Evolutionary conservation across 30 jellyfish, hydroid and myxozoan genomes (phyloP), one percentile per base, ranked within the genome.

Genomic region (Pseudorhiza aurosa): DNA sequence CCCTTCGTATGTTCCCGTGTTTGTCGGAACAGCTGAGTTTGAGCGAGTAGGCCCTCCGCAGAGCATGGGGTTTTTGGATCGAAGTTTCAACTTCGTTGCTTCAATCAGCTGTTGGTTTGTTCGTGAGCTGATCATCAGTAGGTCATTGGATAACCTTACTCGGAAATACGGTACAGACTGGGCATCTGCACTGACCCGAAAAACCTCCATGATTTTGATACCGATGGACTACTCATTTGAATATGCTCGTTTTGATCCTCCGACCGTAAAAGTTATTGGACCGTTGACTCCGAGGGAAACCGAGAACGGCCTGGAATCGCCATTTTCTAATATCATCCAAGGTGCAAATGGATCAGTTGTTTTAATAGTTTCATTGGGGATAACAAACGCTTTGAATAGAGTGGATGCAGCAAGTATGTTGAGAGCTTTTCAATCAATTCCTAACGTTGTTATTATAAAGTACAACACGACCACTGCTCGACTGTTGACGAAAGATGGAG

Each of bases 191-290:
- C 59, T 59, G 7, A 21, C 69, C 7, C 18, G 46, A 21, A 31
- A 56, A 26, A 53, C 85, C 4, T 32, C 51, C 29, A 14, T 81
- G n/a, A 43, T 67, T 2, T 35, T 81, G 37, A 35, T 81, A 4
- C 93, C 93, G 18, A 67, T 67, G 59, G 93, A 81, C 40, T 68
- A 45, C 32, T 37, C 87, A 1, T 58, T 81, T 2, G 93, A 64
- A 22, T 58, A 45, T 32, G 75, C 93, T n/a, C 36, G 76, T 25
- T 56, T 72, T 14, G 68, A 29, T 32, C 62, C 93, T 17, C 85
- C 78, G 8, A 36, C 50, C 69, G 65, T 81, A n/a, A 65, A 67
- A 67, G 25, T 81, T 55, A 68, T 81, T 25, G 93, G 93, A 1
- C 85, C 93, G 4, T 62, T 81, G 42, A 81, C 93, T 14, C 29